Evolutionary conservation across 2,888 invertebrate genomes (phyloP).

Genomic region (Glyphotaelius pellucidus): DNA sequence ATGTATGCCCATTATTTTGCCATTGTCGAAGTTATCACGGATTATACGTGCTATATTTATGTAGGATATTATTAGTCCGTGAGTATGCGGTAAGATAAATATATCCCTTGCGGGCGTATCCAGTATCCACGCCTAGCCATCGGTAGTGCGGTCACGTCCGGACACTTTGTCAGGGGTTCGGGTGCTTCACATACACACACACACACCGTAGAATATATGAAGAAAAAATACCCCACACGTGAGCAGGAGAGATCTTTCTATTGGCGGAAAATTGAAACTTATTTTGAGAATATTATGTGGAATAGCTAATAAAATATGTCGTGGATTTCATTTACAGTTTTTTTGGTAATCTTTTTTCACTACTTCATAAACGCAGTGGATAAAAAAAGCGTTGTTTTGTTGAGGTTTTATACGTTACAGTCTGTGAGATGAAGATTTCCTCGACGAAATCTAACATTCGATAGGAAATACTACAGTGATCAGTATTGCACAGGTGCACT

Average conservation of each 20-base stretch:
- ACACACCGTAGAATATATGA: not conserved
- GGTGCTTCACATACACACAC: not conserved
- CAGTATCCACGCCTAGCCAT: constrained; percentile 9
- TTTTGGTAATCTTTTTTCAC: not conserved
- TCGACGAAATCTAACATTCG: not conserved
- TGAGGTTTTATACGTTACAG: not conserved
- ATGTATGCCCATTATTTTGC: constrained; percentile 1
- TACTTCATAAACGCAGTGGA: not conserved
- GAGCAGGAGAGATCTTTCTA: not conserved
- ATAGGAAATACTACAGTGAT: not conserved
- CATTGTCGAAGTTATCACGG: constrained; percentile 2
- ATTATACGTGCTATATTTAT: not conserved
- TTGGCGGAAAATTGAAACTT: constrained; percentile 3
- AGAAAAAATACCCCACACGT: constrained; percentile 7
- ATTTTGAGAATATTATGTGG: not conserved
- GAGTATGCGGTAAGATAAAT: not conserved
- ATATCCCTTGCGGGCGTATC: not conserved
- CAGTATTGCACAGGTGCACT: too few species aligned
- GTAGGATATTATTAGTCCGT: not conserved
- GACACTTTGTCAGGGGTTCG: constrained; percentile 23
- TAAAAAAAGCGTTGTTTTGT: not conserved
- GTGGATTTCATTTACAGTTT: not conserved
- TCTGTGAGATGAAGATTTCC: not conserved
- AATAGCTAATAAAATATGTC: not conserved
- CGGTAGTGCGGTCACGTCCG: constrained; percentile 12